Percentiles rank a stretch among this genome's conserved stretches.
These are phyloP conservation scores for Drosophila willistoni DNA, from an alignment of 1,140 invertebrate genomes.

Conservation along the genomic window DNA sequence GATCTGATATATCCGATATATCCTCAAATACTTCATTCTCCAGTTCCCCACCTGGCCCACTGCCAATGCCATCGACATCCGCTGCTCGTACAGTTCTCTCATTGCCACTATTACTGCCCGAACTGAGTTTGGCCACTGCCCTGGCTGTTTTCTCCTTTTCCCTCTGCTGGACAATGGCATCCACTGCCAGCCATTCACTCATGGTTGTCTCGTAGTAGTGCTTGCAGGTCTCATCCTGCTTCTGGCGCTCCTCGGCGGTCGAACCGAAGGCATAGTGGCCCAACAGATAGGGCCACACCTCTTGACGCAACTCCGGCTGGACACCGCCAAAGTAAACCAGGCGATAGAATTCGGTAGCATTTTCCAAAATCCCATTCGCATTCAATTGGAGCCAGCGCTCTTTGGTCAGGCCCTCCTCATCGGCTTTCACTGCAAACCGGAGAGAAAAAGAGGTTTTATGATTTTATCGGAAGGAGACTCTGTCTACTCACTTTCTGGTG, in stretches of 20 bases:
- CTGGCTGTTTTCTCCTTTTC: slow-evolving; percentile 90
- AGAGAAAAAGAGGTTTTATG: not conserved
- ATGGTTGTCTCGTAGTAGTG: slow-evolving; percentile 94
- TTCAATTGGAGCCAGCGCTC: slow-evolving; percentile 88
- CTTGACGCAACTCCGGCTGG: slow-evolving; percentile 89
- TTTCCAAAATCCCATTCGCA: slow-evolving; percentile 85
- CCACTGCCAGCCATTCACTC: slow-evolving; percentile 97
- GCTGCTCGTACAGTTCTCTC: slow-evolving; percentile 64
- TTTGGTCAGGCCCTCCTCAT: slow-evolving; percentile 87
- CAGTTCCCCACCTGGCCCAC: slow-evolving; percentile 56
- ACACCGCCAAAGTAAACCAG: slow-evolving; percentile 95
- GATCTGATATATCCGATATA: slow-evolving; percentile 82
- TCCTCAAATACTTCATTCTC: slow-evolving; percentile 83
- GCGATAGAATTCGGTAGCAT: slow-evolving; percentile 90
- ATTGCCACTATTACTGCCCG: slow-evolving; percentile 84
- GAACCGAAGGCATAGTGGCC: slow-evolving; percentile 93
- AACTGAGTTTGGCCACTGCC: slow-evolving; percentile 86
- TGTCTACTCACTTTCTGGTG: slow-evolving; percentile 84
- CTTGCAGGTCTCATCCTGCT: slow-evolving; percentile 88
- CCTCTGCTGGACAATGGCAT: slow-evolving; percentile 93
- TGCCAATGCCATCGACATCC: slow-evolving; percentile 47
- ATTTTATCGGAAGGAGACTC: not conserved
- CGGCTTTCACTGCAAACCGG: slow-evolving; percentile 83
- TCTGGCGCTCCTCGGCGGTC: slow-evolving; percentile 87
- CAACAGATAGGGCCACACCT: slow-evolving; percentile 96